Evolutionary conservation across 2,888 invertebrate species (phyloP).

Genomic region (Stenodera caucasica): DNA sequence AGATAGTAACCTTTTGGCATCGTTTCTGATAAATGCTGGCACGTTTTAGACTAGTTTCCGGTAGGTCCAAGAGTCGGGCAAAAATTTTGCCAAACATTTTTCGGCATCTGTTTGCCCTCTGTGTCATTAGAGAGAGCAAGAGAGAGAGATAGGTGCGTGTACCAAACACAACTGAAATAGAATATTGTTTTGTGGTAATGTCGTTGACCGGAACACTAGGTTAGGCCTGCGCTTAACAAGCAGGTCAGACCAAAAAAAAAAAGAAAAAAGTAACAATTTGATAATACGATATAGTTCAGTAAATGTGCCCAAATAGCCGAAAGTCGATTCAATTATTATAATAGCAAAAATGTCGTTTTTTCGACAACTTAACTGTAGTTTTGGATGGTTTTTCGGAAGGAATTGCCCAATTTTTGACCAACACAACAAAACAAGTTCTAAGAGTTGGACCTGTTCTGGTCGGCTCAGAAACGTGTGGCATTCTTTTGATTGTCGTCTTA

Average conservation of each 20-base stretch:
- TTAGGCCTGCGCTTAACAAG: constrained; percentile 27
- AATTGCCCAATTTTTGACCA: background rate
- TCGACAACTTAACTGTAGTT: no score
- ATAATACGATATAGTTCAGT: background rate
- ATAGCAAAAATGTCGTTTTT: no score
- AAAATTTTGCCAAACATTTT: no score
- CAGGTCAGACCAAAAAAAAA: constrained; percentile 22
- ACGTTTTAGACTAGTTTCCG: no score
- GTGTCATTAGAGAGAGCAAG: no score
- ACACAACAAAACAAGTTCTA: background rate
- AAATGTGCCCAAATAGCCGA: background rate
- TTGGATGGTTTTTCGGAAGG: no score
- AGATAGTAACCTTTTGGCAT: no score
- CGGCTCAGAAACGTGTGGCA: background rate
- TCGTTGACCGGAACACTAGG: constrained; percentile 30
- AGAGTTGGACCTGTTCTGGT: background rate
- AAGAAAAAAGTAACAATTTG: no score
- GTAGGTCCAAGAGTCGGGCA: no score
- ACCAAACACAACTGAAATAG: constrained; percentile 23
- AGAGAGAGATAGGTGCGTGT: background rate
- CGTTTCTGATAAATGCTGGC: no score
- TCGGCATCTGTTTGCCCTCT: no score
- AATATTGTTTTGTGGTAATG: constrained; percentile 18
- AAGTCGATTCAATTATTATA: background rate
- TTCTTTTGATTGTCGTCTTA: background rate